These are phyloP conservation scores for Diloba caeruleocephala DNA, from an alignment of 2,888 invertebrate species.

Conservation along the genomic window DNA sequence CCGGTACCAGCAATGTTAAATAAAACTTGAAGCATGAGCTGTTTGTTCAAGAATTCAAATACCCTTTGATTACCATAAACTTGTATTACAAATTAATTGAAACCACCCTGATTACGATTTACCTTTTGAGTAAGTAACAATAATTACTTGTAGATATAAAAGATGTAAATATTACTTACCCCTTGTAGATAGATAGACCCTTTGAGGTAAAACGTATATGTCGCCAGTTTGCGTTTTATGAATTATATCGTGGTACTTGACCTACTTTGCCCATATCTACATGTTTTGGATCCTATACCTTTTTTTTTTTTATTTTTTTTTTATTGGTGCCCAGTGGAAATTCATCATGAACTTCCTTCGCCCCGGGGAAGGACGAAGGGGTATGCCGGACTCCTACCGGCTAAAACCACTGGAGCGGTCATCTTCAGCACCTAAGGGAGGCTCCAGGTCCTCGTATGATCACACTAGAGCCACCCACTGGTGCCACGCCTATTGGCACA, in stretches of 20 bases:
- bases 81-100: slow-evolving; percentile 55
- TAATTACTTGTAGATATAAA: slow-evolving; percentile 20
- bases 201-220: slow-evolving; percentile 26
- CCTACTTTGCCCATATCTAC: slow-evolving; percentile 28
- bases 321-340: too few species aligned
- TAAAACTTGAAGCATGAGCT: slow-evolving; percentile 55
- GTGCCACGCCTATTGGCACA: too few species aligned
- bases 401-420: too few species aligned
- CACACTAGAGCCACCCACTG: too few species aligned
- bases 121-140: slow-evolving; percentile 41
- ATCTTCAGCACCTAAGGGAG: too few species aligned
- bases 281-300: slow-evolving; percentile 2
- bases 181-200: slow-evolving; percentile 23
- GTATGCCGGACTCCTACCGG: too few species aligned
- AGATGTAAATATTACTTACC: slow-evolving; percentile 22
- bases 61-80: slow-evolving; percentile 38
- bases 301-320: neutral
- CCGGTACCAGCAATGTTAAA: slow-evolving; percentile 26
- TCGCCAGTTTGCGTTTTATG: slow-evolving; percentile 53
- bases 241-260: slow-evolving; percentile 34
- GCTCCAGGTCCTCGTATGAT: too few species aligned
- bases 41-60: slow-evolving; percentile 48
- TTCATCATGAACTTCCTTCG: too few species aligned
- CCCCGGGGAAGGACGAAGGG: too few species aligned
- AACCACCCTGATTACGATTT: slow-evolving; percentile 74